These are phyloP conservation scores for Pipistrellus kuhlii DNA, from an alignment of 2,797 vertebrate species.

Conservation along the genomic window DNA sequence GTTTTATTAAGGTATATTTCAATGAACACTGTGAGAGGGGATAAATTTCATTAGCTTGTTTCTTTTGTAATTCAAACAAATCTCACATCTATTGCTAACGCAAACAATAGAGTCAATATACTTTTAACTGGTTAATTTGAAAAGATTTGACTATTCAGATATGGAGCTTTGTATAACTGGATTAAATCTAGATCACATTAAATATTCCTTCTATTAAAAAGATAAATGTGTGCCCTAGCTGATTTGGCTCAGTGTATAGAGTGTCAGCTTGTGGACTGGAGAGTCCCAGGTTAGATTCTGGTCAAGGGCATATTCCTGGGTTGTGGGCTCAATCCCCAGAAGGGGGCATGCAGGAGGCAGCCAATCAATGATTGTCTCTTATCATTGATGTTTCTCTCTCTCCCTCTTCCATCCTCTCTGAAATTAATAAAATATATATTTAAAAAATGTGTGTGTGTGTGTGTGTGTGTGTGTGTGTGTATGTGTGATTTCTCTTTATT, in stretches of 20 bases:
- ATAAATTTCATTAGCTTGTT: not conserved
- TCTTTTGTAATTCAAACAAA: slow-evolving; percentile 3
- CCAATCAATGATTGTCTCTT: too few species aligned
- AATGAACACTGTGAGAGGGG: not conserved
- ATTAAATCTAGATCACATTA: not conserved
- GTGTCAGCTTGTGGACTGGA: too few species aligned
- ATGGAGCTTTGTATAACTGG: not conserved
- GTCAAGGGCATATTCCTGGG: too few species aligned
- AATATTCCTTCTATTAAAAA: not conserved
- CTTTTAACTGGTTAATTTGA: not conserved
- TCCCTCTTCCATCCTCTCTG: too few species aligned
- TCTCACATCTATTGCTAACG: not conserved
- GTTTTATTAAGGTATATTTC: not conserved
- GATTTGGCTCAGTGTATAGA: too few species aligned
- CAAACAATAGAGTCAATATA: not conserved
- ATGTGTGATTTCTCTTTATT: not conserved
- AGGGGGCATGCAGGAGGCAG: too few species aligned
- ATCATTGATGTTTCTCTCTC: too few species aligned
- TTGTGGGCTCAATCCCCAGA: too few species aligned
- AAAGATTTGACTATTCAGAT: not conserved
- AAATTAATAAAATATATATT: too few species aligned
- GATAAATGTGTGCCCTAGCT: not conserved
- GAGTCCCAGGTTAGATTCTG: too few species aligned
- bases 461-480: not conserved
- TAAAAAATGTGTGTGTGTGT: not conserved